Percentiles rank a stretch among this genome's conserved stretches.
Evolutionary conservation across 2,113 vertebrate species (phyloP).

Genomic region (Varanus salvator): DNA sequence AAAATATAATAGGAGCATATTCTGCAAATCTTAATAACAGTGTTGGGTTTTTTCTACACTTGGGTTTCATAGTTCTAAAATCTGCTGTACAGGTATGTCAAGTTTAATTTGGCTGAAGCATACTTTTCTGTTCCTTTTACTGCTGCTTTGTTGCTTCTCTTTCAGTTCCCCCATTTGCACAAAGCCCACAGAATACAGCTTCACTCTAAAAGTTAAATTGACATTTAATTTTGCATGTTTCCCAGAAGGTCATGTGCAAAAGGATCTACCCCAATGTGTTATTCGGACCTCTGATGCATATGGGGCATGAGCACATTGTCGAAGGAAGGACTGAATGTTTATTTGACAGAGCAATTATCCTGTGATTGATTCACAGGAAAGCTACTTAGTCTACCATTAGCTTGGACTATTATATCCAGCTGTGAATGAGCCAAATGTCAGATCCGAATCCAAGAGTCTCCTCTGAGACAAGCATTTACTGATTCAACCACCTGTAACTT

Average conservation of each 20-base stretch:
- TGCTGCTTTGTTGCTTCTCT: background rate
- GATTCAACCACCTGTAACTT: background rate
- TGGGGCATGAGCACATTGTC: slow-evolving; percentile 23
- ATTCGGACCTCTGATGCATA: background rate
- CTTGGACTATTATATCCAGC: slow-evolving; percentile 41
- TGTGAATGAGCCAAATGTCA: slow-evolving; percentile 39
- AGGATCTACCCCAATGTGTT: background rate
- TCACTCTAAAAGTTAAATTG: fast-evolving
- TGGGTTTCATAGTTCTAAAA: background rate
- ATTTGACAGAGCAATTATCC: slow-evolving; percentile 60
- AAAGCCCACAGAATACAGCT: background rate
- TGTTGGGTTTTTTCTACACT: background rate
- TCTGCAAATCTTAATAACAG: background rate
- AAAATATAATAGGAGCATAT: background rate
- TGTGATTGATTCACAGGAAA: slow-evolving; percentile 65
- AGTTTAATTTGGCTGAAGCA: background rate
- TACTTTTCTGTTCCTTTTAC: fast-evolving
- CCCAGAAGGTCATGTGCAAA: background rate
- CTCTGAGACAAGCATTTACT: background rate
- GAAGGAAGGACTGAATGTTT: slow-evolving; percentile 56
- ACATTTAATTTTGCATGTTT: fast-evolving
- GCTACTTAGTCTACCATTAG: slow-evolving; percentile 66
- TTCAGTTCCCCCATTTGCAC: background rate
- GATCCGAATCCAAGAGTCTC: slow-evolving; percentile 23
- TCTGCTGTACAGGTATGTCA: background rate